These are phyloP conservation scores for Megaceryle maxima DNA, from an alignment of 2,113 vertebrate genomes.

Conservation along the genomic window DNA sequence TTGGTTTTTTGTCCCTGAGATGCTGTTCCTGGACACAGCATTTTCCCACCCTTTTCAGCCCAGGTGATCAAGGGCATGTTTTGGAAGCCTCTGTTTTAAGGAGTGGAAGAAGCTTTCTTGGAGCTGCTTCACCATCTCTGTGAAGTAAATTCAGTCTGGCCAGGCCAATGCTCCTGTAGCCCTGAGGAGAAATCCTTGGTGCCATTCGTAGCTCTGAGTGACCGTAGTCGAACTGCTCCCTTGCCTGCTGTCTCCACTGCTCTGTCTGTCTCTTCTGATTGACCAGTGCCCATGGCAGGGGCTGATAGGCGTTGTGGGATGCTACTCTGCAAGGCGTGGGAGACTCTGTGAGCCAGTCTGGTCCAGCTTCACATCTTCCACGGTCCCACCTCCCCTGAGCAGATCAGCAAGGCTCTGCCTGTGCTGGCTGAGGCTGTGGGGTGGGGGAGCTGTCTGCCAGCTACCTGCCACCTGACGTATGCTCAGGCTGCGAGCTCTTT, in stretches of 20 bases:
- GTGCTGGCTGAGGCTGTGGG: not conserved
- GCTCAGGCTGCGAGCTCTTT: not conserved
- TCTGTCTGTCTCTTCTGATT: not conserved
- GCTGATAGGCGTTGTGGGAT: not conserved
- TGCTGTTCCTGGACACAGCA: not conserved
- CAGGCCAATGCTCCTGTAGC: not conserved
- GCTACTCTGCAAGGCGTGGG: not conserved
- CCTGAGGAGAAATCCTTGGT: not conserved
- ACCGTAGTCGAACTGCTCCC: accelerated
- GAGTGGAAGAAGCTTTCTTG: not conserved
- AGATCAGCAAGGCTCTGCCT: not conserved
- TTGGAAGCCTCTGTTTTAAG: not conserved
- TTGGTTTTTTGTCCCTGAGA: not conserved
- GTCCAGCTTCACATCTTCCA: not conserved
- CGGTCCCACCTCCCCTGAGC: not conserved
- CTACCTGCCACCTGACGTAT: not conserved
- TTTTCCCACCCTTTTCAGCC: not conserved
- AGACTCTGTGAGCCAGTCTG: not conserved
- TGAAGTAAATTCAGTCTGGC: not conserved
- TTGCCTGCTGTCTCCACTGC: not conserved
- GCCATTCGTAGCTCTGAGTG: not conserved
- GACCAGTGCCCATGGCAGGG: not conserved
- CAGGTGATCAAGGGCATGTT: not conserved
- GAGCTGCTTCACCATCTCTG: not conserved
- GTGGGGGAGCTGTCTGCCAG: not conserved